Percentiles rank a stretch among this genome's conserved stretches.
These are phyloP conservation scores for Sparidentex hasta DNA, from an alignment of 2,797 vertebrate genomes.

Conservation along the genomic window DNA sequence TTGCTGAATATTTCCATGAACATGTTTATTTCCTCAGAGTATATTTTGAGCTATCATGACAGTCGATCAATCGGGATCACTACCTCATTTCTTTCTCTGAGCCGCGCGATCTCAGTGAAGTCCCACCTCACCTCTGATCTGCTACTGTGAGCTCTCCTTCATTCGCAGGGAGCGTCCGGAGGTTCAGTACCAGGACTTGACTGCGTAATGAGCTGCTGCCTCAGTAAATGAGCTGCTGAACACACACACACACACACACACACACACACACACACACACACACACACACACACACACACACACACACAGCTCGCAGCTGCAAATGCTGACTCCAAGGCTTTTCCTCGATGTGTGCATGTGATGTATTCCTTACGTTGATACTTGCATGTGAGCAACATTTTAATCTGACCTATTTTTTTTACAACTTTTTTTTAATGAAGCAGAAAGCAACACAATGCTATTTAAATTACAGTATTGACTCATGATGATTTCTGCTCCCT, in stretches of 20 bases:
- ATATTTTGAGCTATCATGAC: not conserved
- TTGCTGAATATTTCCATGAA: not conserved
- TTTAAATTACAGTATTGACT: not conserved
- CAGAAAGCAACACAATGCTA: not conserved
- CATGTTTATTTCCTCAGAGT: not conserved
- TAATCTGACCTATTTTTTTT: not conserved
- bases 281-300: no score
- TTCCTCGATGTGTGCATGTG: not conserved
- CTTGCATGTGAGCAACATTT: not conserved
- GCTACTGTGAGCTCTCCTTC: not conserved
- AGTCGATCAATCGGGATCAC: not conserved
- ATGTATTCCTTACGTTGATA: not conserved
- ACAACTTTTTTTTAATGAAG: slow-evolving; percentile 5
- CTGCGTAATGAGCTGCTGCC: not conserved
- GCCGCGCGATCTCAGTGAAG: no score
- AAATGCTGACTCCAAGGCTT: slow-evolving; percentile 4
- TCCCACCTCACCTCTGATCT: not conserved
- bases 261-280: no score
- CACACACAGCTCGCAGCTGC: not conserved
- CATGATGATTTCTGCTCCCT: slow-evolving; percentile 19
- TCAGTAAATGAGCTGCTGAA: not conserved
- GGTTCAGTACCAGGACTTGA: not conserved
- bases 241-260: not conserved
- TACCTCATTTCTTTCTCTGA: not conserved
- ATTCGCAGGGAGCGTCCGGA: not conserved